Evolutionary conservation across 2,888 invertebrate species (phyloP), one percentile per base, ranked within the genome.

Genomic region (Brachypterus glaber): DNA sequence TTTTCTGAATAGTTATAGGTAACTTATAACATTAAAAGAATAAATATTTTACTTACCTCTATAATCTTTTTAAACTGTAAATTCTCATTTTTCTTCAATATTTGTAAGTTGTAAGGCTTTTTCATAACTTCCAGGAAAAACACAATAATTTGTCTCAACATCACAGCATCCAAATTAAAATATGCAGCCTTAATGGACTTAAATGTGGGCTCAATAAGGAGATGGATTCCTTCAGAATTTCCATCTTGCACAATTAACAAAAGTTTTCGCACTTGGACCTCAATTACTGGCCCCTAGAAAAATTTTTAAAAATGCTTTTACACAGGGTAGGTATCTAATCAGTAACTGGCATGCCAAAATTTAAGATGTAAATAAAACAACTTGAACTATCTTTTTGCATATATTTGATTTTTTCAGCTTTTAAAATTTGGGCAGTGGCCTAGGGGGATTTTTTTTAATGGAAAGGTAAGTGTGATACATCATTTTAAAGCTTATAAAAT

Each of bases 241-340:
- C 68, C 59, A 32, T 68, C 62, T 47, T 74, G 72, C 39, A 74
- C 48, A 45, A 74, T 71, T 36, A 74, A 67, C 31, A 73, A 54
- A 35, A 74, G 53, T 50, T 74, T 73, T 47, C 69, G 71, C 13
- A 71, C 70, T 48, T 73, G 71, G 2, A 74, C 66, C 51, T 70
- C 66, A 7, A 67, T 65, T 43, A 67, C 53, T 3, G 60, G 51
- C 3, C 62, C 62, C 65, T 66, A 38, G 44, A 56, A 54, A 18
- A 24, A 29, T 27, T n/a, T n/a, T n/a, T n/a, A n/a, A n/a, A n/a
- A n/a, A n/a, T n/a, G n/a, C n/a, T n/a, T n/a, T n/a, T n/a, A n/a
- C n/a, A n/a, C n/a, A n/a, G n/a, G n/a, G n/a, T n/a, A n/a, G n/a
- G n/a, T n/a, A n/a, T n/a, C n/a, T n/a, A n/a, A n/a, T n/a, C n/a